phyloP scores from a whole-genome alignment of 1,140 invertebrate species.

The Latrodectus geometricus region DNA sequence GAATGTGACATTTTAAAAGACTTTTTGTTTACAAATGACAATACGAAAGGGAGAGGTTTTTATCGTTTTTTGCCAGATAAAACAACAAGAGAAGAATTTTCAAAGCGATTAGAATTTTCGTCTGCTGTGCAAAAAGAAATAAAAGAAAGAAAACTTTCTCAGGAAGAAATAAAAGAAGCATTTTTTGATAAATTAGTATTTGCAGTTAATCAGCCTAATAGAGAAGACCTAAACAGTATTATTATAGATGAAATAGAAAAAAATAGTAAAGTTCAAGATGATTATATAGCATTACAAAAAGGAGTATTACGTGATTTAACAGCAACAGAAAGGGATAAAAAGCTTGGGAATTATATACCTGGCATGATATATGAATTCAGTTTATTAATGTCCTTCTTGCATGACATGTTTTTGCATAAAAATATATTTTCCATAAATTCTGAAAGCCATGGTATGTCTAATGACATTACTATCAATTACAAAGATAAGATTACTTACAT shows the following conservation, averaged over 20 bases:
- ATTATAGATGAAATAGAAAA: conserved; percentile 36
- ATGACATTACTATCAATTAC: conserved; percentile 22
- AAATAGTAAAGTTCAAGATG: conserved; percentile 15
- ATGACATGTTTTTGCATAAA: conserved; percentile 33
- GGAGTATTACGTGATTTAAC: conserved; percentile 18
- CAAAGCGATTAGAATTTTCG: conserved; percentile 24
- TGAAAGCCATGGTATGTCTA: conserved; percentile 25
- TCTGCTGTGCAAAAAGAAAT: conserved; percentile 28
- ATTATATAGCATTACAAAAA: conserved; percentile 25
- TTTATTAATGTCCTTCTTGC: conserved; percentile 42
- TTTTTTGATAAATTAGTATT: conserved; percentile 49
- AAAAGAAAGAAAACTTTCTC: conserved; percentile 6
- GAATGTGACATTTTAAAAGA: conserved; percentile 38
- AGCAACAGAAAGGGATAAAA: neutral
- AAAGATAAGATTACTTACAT: conserved; percentile 24
- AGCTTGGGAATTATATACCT: neutral
- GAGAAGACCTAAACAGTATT: conserved; percentile 40
- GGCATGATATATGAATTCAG: conserved; percentile 27
- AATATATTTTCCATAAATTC: conserved; percentile 39
- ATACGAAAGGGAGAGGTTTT: neutral
- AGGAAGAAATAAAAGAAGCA: conserved; percentile 24
- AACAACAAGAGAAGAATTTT: conserved; percentile 35
- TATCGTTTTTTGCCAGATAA: conserved; percentile 37
- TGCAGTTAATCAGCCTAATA: conserved; percentile 45
- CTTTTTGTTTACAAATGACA: conserved; percentile 30